Base-by-base conservation (phyloP, 1,140 invertebrate genomes). In the Oryctes rhinoceros region DNA sequence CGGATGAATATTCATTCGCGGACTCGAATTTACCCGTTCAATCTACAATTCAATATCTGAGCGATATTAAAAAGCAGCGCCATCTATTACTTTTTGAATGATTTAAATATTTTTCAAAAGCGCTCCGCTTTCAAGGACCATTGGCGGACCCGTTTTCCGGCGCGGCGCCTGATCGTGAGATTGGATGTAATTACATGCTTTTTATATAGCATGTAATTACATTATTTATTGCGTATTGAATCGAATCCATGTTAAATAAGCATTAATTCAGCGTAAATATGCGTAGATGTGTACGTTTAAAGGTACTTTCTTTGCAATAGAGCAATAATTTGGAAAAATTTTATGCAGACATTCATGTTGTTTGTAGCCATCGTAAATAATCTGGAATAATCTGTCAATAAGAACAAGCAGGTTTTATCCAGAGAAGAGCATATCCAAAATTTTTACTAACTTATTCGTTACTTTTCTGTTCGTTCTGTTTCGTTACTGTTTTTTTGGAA, bases 1-100 rank as follows among this genome's bases (percentile, higher is more conserved):
- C 62, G 62, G 62, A 67, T 67, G 62, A 67, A 67, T 67, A 67
- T 67, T 67, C 62, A 67, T 67, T 35, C 62, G 62, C 62, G 18
- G 62, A 20, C 62, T 67, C 62, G 62, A 67, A 67, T 67, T 67
- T 67, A 67, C 62, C 62, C 62, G 62, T 67, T 67, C 62, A 67
- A 67, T 67, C 62, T 67, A 67, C 62, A 67, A 67, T 67, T 67
- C 62, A 67, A 67, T 67, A 67, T 67, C 62, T 67, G 62, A 9
- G 62, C 62, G 62, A 67, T 67, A 67, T 67, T 67, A 67, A 67
- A 67, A 67, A 67, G 62, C 62, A 35, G 62, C 62, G 62, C 62
- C 62, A 67, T 67, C 62, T 67, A 67, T 67, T 67, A 35, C 62
- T 35, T 67, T 67, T 67, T 67, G 62, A 67, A 67, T 24, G 62